Conservation (phyloP, 1,140 invertebrate species). For the Fopius arisanus region DNA sequence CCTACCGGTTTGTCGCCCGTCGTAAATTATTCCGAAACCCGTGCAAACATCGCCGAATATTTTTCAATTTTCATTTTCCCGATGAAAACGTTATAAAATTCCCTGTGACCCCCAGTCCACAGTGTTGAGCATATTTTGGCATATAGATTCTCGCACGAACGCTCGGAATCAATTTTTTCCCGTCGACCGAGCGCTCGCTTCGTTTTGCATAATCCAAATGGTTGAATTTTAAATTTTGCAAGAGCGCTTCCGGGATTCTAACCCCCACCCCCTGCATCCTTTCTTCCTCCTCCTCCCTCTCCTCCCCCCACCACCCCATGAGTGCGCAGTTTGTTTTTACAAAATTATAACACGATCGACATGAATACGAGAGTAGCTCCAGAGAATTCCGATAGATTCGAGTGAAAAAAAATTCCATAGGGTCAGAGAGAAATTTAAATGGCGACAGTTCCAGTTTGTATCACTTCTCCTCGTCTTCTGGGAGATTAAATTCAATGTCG, state of each 20-base stretch:
- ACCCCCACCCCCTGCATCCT: background rate
- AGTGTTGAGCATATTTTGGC: conserved; percentile 22
- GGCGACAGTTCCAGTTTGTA: background rate
- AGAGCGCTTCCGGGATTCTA: conserved; percentile 26
- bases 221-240: conserved; percentile 47
- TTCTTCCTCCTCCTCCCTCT: background rate
- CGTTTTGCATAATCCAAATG: conserved; percentile 46
- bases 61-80: conserved; percentile 7
- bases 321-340: conserved; percentile 8
- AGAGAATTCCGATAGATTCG: background rate
- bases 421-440: background rate
- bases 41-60: background rate
- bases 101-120: conserved; percentile 14
- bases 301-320: background rate
- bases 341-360: conserved; percentile 13
- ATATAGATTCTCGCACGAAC: conserved; percentile 37
- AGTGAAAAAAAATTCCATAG: background rate
- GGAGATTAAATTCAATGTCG: background rate
- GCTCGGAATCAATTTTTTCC: conserved; percentile 41
- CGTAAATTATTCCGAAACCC: background rate
- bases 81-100: conserved; percentile 19
- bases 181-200: conserved; percentile 20
- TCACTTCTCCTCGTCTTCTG: background rate
- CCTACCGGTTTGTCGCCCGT: background rate
- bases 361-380: background rate